These are phyloP conservation scores for Cryptotis parvus DNA, from an alignment of 2,113 vertebrate species.

Conservation along the genomic window DNA sequence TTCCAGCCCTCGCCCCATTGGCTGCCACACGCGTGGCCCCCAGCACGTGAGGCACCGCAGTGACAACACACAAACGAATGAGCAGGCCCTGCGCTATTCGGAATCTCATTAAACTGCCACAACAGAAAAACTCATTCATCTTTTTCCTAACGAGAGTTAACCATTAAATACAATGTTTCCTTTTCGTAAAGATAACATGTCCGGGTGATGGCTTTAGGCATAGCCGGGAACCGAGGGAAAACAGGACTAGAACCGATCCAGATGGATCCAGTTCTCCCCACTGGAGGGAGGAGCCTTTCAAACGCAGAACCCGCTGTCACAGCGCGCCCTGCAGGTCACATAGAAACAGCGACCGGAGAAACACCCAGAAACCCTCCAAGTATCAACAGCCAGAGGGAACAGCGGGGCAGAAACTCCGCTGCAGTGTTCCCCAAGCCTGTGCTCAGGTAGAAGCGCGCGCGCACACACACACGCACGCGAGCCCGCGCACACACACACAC, in stretches of 20 bases:
- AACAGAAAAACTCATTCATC: not conserved
- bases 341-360: not conserved
- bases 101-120: not conserved
- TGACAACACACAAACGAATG: no score
- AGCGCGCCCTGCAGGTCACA: slow-evolving; percentile 47
- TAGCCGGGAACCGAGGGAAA: not conserved
- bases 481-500: not conserved
- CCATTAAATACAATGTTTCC: slow-evolving; percentile 17
- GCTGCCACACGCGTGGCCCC: no score
- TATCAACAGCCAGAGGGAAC: no score
- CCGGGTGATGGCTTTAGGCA: not conserved
- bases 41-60: no score
- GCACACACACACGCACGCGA: no score
- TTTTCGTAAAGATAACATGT: not conserved
- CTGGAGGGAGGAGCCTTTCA: rapidly evolving
- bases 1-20: no score
- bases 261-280: not conserved
- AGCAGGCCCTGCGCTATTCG: not conserved
- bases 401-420: no score
- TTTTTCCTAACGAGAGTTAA: not conserved
- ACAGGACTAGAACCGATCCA: not conserved
- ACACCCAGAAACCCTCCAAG: no score
- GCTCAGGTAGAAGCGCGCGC: no score
- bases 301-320: not conserved
- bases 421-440: no score